Evolutionary conservation across 2,113 vertebrate species (phyloP).

Genomic region (Nanger granti): DNA sequence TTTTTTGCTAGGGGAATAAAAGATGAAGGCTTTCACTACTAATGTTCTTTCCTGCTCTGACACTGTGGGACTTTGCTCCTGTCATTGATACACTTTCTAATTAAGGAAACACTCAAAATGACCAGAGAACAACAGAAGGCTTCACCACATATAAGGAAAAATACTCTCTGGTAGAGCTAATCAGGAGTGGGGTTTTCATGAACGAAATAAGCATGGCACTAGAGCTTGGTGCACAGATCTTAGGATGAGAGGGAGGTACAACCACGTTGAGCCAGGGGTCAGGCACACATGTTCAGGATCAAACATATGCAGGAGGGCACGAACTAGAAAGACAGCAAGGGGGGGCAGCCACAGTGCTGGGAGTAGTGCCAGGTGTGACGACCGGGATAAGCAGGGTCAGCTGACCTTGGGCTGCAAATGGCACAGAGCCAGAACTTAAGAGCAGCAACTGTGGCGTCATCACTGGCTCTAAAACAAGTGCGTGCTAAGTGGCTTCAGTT

Average conservation of each 20-base stretch:
- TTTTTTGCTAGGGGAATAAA: not conserved
- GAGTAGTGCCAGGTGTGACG: not conserved
- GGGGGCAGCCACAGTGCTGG: not conserved
- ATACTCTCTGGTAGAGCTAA: not conserved
- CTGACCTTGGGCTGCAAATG: not conserved
- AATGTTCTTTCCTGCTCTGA: not conserved
- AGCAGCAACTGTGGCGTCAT: not conserved
- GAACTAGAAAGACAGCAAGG: not conserved
- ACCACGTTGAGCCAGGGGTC: not conserved
- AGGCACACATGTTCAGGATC: not conserved
- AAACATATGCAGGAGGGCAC: not conserved
- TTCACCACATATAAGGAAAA: not conserved
- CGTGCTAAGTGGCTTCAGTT: not conserved
- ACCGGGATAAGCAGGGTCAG: not conserved
- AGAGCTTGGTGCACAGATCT: not conserved
- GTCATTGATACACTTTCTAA: not conserved
- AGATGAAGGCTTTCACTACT: not conserved
- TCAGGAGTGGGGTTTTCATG: not conserved
- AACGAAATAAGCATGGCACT: not conserved
- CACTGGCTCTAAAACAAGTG: not conserved
- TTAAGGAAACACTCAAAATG: not conserved
- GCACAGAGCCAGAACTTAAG: not conserved
- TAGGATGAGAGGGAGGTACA: not conserved
- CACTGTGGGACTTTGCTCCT: not conserved
- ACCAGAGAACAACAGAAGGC: not conserved